Base-by-base conservation (phyloP, 2,797 vertebrate species). In the Okamejei kenojei region DNA sequence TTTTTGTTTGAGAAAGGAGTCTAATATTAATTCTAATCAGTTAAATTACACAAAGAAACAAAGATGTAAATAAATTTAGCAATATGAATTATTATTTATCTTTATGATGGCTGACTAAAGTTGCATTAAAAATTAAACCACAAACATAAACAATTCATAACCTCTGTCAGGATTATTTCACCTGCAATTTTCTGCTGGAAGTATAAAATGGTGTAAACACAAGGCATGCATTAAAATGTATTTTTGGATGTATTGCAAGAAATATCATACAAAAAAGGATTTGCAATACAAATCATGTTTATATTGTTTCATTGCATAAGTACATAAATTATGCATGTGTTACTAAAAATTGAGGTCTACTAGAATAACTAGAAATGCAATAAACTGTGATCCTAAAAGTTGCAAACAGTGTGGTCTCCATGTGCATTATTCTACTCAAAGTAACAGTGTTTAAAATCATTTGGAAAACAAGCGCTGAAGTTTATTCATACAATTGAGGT, bases 271-370 rank as follows among this genome's bases (percentile, higher is more conserved):
- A 88, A n/a, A 61, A 88, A 88, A 19, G 63, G 15, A 29, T 17
- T 35, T 32, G 7, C 61, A 32, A 19, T 21, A 63, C 84, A 88
- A 88, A 35, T 32, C n/a, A 88, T 65, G 84, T 35, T 88, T 68
- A 88, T 88, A 68, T 88, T 21, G 61, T 68, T 88, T 88, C n/a
- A 88, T 68, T 88, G 35, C 68, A 88, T 88, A n/a, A 65, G 29
- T 2, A 17, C 65, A 88, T 88, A 88, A 88, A 88, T 35, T n/a
- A 88, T 88, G 84, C 84, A 88, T 68, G 84, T 35, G n/a, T 6
- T 88, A 68, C 21, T 17, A 65, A 88, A 68, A 32, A 88, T 88
- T 88, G 84, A 65, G n/a, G 13, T 21, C 15, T 21, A 32, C 11
- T 29, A 29, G 61, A 65, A 32, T 32, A 63, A 88, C 84, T 4